These are phyloP conservation scores for Uria aalge DNA, from an alignment of 2,113 vertebrate genomes.

Conservation along the genomic window DNA sequence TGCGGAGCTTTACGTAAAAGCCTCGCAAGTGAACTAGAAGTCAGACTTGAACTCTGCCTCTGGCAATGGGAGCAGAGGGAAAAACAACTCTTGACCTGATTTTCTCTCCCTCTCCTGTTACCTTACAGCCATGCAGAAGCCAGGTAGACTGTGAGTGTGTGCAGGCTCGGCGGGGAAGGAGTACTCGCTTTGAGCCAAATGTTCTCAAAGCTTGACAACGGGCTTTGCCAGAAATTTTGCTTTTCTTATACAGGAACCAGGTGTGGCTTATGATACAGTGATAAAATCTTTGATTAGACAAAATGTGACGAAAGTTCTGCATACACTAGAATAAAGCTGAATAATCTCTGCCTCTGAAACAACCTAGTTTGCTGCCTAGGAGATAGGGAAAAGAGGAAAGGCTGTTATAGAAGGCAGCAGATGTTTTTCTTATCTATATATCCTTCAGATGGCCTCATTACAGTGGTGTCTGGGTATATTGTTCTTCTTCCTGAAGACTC, in stretches of 20 bases:
- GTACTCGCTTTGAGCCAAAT: background rate
- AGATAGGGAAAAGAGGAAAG: slow-evolving; percentile 21
- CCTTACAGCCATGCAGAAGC: background rate
- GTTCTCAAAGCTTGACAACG: background rate
- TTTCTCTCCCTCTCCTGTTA: slow-evolving; percentile 34
- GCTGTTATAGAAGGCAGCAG: background rate
- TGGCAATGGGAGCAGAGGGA: slow-evolving; percentile 3
- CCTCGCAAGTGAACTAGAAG: background rate
- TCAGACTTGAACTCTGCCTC: background rate
- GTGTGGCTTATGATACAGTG: slow-evolving; percentile 19
- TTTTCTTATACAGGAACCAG: slow-evolving; percentile 44
- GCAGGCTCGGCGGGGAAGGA: background rate
- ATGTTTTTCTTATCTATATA: slow-evolving; percentile 41
- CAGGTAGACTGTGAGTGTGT: slow-evolving; percentile 8
- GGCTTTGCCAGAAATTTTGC: slow-evolving; percentile 10
- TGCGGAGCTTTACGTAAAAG: background rate
- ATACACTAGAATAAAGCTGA: background rate
- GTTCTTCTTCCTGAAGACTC: slow-evolving; percentile 4
- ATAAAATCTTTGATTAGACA: slow-evolving; percentile 47
- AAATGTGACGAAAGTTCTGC: background rate
- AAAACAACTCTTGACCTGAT: slow-evolving; percentile 47
- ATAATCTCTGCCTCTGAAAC: background rate
- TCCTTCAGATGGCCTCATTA: slow-evolving; percentile 17
- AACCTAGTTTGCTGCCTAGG: background rate
- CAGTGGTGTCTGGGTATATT: background rate